Conservation (phyloP, 2,888 invertebrate genomes). For the Drosophila meridionalis region DNA sequence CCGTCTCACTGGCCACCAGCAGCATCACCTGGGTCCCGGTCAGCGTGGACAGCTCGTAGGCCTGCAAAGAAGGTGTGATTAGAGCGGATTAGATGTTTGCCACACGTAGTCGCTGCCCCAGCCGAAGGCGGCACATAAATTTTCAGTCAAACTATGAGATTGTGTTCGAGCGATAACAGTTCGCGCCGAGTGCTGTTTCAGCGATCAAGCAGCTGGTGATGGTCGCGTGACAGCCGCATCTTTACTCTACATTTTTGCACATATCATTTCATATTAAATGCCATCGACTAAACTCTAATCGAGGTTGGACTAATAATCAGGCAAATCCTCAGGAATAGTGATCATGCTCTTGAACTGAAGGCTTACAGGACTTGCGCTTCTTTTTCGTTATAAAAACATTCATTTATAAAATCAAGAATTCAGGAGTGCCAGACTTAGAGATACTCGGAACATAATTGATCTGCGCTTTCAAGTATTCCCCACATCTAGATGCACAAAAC, state of each 20-base stretch:
- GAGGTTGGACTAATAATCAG: too few species aligned
- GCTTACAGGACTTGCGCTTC: too few species aligned
- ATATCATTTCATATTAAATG: too few species aligned
- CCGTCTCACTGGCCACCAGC: slow-evolving; percentile 99
- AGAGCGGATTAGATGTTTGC: slow-evolving; percentile 48
- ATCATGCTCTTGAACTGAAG: too few species aligned
- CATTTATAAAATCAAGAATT: too few species aligned
- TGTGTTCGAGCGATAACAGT: slow-evolving; percentile 62
- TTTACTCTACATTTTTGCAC: background rate
- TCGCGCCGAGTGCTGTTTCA: slow-evolving; percentile 18
- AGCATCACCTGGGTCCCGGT: slow-evolving; percentile 99
- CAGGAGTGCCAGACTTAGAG: too few species aligned
- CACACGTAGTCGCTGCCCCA: slow-evolving; percentile 20
- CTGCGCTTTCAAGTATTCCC: too few species aligned
- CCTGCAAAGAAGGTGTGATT: slow-evolving; percentile 87
- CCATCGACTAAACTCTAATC: too few species aligned
- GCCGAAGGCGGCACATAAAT: slow-evolving; percentile 73
- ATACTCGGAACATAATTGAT: too few species aligned
- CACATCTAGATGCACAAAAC: too few species aligned
- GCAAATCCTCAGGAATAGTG: too few species aligned
- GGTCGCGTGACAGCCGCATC: slow-evolving; percentile 30
- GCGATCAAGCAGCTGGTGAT: slow-evolving; percentile 22
- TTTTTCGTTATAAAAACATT: too few species aligned
- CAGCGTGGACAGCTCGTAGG: slow-evolving; percentile 98
- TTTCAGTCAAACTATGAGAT: slow-evolving; percentile 74